Percentiles rank a stretch among this genome's conserved stretches.
Evolutionary conservation across 1,140 invertebrate genomes (phyloP).

Genomic region (Rhagoletis pomonella): DNA sequence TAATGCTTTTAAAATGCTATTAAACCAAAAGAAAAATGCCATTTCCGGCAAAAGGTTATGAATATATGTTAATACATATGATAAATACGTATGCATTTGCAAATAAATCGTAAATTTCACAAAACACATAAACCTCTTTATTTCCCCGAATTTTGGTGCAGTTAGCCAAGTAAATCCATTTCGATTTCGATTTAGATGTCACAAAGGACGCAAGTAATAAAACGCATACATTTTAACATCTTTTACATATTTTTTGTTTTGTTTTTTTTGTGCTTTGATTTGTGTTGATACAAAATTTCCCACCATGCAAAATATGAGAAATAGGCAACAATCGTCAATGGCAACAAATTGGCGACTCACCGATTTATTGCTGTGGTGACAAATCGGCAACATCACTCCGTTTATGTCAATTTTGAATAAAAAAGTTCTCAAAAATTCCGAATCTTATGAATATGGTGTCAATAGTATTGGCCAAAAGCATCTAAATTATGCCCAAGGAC

Average conservation of each 20-base stretch:
- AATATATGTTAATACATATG: neutral
- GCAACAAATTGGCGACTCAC: too few species aligned
- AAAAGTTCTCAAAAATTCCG: too few species aligned
- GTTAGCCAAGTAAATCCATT: neutral
- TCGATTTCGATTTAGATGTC: constrained; percentile 4
- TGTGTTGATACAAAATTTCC: neutral
- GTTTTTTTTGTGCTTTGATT: constrained; percentile 18
- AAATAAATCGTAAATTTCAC: neutral
- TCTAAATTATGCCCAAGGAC: too few species aligned
- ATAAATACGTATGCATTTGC: neutral
- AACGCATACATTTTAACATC: constrained; percentile 2
- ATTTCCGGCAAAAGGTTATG: neutral
- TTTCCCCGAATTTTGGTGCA: neutral
- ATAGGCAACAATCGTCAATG: too few species aligned
- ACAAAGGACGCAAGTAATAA: constrained; percentile 18
- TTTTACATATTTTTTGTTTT: neutral
- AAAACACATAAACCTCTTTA: neutral
- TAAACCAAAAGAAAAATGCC: neutral
- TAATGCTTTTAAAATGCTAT: constrained; percentile 22
- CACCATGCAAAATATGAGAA: too few species aligned
- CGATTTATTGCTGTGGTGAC: too few species aligned
- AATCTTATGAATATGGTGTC: too few species aligned
- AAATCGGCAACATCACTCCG: too few species aligned
- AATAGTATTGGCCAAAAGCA: too few species aligned
- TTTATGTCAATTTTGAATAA: too few species aligned